These are phyloP conservation scores for Apodemus speciosus DNA, from an alignment of 2,113 vertebrate species.

Conservation along the genomic window DNA sequence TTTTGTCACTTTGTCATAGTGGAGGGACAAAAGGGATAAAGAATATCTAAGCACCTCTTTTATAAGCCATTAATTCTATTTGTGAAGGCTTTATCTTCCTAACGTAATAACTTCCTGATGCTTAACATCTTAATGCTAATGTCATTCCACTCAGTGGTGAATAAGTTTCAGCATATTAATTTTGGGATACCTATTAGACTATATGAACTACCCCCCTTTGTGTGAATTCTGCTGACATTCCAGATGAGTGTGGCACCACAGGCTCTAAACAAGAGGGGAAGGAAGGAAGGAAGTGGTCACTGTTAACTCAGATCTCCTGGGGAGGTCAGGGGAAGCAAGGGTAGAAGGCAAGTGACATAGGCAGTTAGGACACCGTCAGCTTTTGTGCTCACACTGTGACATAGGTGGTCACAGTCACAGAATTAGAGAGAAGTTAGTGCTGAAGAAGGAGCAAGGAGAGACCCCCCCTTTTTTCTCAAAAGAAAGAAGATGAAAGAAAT, in stretches of 20 bases:
- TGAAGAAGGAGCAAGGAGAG: background rate
- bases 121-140: background rate
- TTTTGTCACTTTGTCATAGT: background rate
- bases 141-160: background rate
- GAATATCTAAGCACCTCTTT: background rate
- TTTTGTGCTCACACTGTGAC: background rate
- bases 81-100: background rate
- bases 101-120: background rate
- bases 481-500: conserved; percentile 48
- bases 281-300: conserved; percentile 39
- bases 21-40: background rate
- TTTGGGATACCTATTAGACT: background rate
- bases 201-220: background rate
- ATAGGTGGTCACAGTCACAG: background rate
- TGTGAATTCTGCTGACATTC: conserved; percentile 9
- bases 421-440: background rate
- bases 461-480: background rate
- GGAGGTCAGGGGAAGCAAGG: conserved; percentile 36
- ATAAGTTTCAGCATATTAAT: background rate
- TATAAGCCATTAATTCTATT: background rate
- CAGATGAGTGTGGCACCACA: conserved; percentile 36
- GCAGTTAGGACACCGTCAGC: background rate
- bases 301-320: conserved; percentile 40
- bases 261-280: conserved; percentile 52
- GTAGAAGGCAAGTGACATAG: conserved; percentile 2